phyloP scores from a whole-genome alignment of 2,888 invertebrate genomes.

The Dioctria linearis region DNA sequence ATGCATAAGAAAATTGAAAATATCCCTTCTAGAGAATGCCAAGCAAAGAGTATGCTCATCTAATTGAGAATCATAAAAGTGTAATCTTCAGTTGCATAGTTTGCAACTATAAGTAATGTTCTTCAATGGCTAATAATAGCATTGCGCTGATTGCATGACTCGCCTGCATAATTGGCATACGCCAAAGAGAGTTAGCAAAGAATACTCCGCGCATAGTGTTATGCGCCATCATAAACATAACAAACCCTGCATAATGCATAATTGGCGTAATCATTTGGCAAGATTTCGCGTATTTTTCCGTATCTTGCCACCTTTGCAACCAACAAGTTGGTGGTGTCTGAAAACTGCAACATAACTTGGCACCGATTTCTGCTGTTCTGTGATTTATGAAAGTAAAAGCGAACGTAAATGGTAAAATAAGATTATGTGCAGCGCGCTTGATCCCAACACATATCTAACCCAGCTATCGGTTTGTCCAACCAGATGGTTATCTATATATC shows the following conservation, averaged over 20 bases:
- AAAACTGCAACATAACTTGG: constrained; percentile 53
- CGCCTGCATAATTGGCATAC: constrained; percentile 47
- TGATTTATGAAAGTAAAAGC: constrained; percentile 58
- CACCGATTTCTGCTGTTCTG: constrained; percentile 53
- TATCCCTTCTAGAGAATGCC: background rate
- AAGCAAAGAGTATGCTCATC: background rate
- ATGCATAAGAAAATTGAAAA: constrained; percentile 14
- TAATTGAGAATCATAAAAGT: constrained; percentile 37
- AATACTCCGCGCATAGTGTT: constrained; percentile 43
- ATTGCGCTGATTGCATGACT: constrained; percentile 45
- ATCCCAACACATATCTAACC: constrained; percentile 53
- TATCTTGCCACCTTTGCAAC: constrained; percentile 53
- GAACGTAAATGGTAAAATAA: constrained; percentile 55
- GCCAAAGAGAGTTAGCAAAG: constrained; percentile 51
- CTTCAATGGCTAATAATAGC: constrained; percentile 34
- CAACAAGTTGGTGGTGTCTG: constrained; percentile 49
- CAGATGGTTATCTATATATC: constrained; percentile 34
- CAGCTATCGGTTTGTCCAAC: constrained; percentile 47
- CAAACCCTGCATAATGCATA: constrained; percentile 55
- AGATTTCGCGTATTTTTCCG: constrained; percentile 48
- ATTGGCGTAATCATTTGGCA: constrained; percentile 54
- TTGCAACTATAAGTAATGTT: constrained; percentile 25
- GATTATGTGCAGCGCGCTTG: constrained; percentile 53
- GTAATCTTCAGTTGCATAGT: constrained; percentile 37
- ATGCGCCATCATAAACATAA: constrained; percentile 57